A percentile compares a stretch with the other conserved stretches of the same genome.
These are phyloP conservation scores for Ailurus styani DNA, from an alignment of 2,113 vertebrate genomes.

Conservation along the genomic window DNA sequence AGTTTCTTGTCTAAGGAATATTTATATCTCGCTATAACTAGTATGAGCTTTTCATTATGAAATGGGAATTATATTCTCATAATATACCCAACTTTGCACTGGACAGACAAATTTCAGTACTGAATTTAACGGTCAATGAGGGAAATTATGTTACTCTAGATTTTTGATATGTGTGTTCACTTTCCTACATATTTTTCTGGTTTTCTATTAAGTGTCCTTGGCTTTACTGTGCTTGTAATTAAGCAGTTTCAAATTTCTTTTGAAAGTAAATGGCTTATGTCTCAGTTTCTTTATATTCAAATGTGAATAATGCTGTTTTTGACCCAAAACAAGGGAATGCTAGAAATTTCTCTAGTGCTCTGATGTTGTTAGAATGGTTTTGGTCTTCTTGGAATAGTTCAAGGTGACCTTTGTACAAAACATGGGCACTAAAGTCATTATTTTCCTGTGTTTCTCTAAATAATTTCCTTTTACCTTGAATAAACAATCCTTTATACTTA, in stretches of 20 bases:
- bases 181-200: not conserved
- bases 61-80: not conserved
- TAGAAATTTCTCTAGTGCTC: not conserved
- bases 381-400: not conserved
- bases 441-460: conserved; percentile 12
- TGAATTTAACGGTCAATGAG: conserved; percentile 30
- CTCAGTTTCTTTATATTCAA: not conserved
- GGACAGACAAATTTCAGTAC: not conserved
- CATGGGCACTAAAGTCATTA: not conserved
- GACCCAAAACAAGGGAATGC: not conserved
- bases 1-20: not conserved
- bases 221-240: conserved; percentile 19
- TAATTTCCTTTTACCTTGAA: conserved; percentile 28
- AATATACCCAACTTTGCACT: conserved; percentile 4
- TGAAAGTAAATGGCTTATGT: not conserved
- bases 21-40: not conserved
- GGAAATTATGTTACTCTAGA: not conserved
- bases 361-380: not conserved
- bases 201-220: not conserved
- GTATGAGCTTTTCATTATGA: not conserved
- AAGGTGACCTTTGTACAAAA: not conserved
- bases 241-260: not conserved
- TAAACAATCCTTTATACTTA: not conserved
- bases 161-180: not conserved
- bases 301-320: not conserved